phyloP scores from a whole-genome alignment of 35 echinoderm and acorn worm genomes.

The Lytechinus variegatus region DNA sequence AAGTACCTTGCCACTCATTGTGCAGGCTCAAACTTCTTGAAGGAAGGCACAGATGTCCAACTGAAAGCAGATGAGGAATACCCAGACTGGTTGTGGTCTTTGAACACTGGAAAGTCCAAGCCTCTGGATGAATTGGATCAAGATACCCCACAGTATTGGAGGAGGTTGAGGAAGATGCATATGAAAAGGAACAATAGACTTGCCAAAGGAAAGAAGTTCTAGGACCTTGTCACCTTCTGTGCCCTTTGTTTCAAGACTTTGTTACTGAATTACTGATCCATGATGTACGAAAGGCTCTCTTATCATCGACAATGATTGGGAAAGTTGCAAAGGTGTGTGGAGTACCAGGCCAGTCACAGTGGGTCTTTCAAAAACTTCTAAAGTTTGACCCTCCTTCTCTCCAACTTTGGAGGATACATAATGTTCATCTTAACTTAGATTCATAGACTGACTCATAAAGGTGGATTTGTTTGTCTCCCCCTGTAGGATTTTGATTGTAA shows the following conservation, averaged over 20 bases:
- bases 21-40: slow-evolving; percentile 83
- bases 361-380: no score
- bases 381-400: no score
- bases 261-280: no score
- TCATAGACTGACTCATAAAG: no score
- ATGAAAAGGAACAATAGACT: slow-evolving; percentile 92
- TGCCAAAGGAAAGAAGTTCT: slow-evolving; percentile 81
- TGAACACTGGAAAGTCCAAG: slow-evolving; percentile 84
- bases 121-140: slow-evolving; percentile 73
- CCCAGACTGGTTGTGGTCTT: slow-evolving; percentile 93
- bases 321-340: not conserved
- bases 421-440: no score
- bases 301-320: not conserved
- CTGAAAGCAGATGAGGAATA: slow-evolving; percentile 90
- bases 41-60: slow-evolving; percentile 75
- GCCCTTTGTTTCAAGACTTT: not conserved
- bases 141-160: slow-evolving; percentile 86
- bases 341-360: not conserved
- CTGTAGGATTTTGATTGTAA: no score
- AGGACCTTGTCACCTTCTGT: not conserved
- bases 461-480: no score
- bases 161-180: slow-evolving; percentile 78
- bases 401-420: no score
- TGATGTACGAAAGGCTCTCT: not conserved
- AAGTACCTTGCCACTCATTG: slow-evolving; percentile 79